Conservation (phyloP, 2,113 vertebrate species). For the Rhea pennata region DNA sequence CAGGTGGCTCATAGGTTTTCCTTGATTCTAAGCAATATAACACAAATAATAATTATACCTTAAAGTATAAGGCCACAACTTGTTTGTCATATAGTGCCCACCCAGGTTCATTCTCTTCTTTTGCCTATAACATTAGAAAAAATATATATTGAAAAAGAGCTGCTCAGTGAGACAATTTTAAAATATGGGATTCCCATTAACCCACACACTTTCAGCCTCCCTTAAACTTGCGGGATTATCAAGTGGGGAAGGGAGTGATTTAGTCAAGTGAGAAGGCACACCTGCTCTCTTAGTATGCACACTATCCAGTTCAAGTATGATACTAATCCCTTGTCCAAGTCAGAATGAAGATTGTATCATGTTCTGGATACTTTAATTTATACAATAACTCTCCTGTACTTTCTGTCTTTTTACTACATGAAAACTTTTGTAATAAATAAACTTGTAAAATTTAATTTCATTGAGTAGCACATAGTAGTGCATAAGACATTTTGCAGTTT, state of each 20-base stretch:
- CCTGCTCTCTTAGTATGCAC: slow-evolving; percentile 59
- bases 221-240: slow-evolving; percentile 5
- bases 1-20: not conserved
- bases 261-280: slow-evolving; percentile 19
- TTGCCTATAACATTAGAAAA: not conserved
- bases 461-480: not conserved
- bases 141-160: not conserved
- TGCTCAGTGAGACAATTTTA: not conserved
- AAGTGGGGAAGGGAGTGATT: slow-evolving; percentile 12
- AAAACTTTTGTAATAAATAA: not conserved
- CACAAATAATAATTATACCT: not conserved
- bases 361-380: slow-evolving; percentile 34
- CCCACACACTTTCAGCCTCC: not conserved
- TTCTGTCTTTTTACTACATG: not conserved
- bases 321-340: slow-evolving; percentile 48
- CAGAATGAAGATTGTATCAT: slow-evolving; percentile 27
- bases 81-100: not conserved
- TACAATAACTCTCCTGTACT: not conserved
- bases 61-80: not conserved
- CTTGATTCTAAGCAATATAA: not conserved
- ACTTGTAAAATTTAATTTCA: not conserved
- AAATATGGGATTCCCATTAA: not conserved
- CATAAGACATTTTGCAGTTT: not conserved
- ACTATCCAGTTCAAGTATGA: slow-evolving; percentile 42
- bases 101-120: not conserved